Conservation (phyloP, 2,113 vertebrate species). For the Cranoglanis bouderius region DNA sequence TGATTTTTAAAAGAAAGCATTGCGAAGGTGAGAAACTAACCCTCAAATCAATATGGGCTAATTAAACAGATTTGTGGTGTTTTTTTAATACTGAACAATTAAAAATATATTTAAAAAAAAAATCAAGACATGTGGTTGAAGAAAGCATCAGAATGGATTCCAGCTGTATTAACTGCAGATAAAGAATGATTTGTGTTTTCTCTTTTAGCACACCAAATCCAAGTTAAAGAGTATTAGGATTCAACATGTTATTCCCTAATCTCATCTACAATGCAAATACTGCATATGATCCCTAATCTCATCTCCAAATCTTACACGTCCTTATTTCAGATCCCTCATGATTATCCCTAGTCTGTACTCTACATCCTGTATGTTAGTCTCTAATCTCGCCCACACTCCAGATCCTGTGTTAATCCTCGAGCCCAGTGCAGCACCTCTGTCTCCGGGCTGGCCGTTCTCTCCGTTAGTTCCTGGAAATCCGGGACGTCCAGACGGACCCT, state of each 20-base stretch:
- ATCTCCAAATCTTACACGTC: neutral
- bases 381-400: neutral
- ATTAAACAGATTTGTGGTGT: neutral
- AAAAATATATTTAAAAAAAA: neutral
- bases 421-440: conserved; percentile 73
- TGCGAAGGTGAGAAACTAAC: neutral
- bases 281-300: neutral
- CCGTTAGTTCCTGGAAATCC: conserved; percentile 92
- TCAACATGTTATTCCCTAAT: neutral
- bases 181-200: neutral
- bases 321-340: neutral
- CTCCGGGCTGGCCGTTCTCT: conserved; percentile 87
- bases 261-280: conserved; percentile 11
- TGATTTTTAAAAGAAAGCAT: neutral
- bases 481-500: conserved; percentile 86
- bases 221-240: neutral
- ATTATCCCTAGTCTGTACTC: neutral
- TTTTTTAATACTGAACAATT: neutral
- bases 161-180: neutral
- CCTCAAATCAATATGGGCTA: neutral
- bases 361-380: neutral
- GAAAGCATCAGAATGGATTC: neutral
- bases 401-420: neutral
- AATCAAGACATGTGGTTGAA: neutral
- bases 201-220: neutral